A percentile compares a stretch with the other conserved stretches of the same genome.
Evolutionary conservation across 1,140 invertebrate genomes (phyloP).

Genomic region (Halotydeus destructor): DNA sequence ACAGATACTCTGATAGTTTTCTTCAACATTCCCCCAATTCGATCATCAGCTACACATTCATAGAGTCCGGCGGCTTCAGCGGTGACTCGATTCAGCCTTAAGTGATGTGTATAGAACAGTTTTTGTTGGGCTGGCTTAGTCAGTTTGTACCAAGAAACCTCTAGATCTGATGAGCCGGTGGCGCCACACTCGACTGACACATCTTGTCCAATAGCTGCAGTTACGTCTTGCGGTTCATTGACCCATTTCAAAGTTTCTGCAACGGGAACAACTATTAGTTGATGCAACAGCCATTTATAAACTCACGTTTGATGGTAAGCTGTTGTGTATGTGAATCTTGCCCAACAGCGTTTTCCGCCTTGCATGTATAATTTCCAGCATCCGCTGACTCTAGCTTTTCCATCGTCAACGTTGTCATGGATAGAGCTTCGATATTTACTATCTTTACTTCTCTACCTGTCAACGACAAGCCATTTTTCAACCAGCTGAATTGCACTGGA

Average conservation of each 20-base stretch:
- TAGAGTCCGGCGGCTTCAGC: no score
- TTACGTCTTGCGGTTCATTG: constrained; percentile 61
- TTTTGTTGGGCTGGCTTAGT: no score
- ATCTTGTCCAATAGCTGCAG: constrained; percentile 55
- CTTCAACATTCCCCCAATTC: constrained; percentile 6
- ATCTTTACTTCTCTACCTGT: no score
- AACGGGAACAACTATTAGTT: constrained; percentile 20
- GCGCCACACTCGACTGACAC: constrained; percentile 65
- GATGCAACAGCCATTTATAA: not conserved
- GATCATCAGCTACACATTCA: constrained; percentile 11
- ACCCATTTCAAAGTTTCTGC: constrained; percentile 75
- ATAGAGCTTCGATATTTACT: not conserved
- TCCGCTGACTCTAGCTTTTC: constrained; percentile 46
- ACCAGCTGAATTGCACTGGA: constrained; percentile 10
- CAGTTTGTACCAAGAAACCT: no score
- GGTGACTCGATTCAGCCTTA: no score
- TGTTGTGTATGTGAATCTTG: constrained; percentile 74
- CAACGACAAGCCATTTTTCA: constrained; percentile 4
- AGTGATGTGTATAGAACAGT: no score
- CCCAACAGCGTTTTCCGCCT: constrained; percentile 76
- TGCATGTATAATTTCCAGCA: constrained; percentile 60
- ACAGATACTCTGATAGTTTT: constrained; percentile 9
- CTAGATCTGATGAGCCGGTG: constrained; percentile 65
- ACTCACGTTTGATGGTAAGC: constrained; percentile 62
- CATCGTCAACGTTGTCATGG: constrained; percentile 36